phyloP scores from a whole-genome alignment of 2,888 invertebrate species.

The Cephus runcator region DNA sequence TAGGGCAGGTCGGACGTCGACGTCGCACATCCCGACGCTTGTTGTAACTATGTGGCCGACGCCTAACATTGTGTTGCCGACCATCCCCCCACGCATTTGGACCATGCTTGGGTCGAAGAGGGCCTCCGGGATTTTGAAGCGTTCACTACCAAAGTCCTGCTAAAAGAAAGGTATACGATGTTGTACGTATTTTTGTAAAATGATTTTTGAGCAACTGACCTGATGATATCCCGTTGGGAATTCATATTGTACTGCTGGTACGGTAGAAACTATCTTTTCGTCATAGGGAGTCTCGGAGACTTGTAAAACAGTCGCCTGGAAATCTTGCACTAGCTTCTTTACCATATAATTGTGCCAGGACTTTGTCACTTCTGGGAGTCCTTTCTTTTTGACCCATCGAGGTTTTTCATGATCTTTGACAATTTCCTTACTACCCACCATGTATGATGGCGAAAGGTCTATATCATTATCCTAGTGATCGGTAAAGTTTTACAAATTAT shows the following conservation, averaged over 20 bases:
- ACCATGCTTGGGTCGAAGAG: constrained; percentile 85
- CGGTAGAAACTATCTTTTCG: constrained; percentile 83
- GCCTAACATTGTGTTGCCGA: constrained; percentile 84
- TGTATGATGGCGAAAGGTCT: constrained; percentile 82
- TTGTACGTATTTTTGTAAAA: neutral
- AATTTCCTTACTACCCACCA: constrained; percentile 83
- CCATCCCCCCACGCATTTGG: constrained; percentile 66
- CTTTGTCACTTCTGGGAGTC: constrained; percentile 82
- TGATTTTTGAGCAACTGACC: constrained; percentile 39
- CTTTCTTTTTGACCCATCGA: constrained; percentile 80
- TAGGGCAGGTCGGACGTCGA: constrained; percentile 94
- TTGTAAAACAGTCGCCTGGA: constrained; percentile 76
- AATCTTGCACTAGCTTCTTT: constrained; percentile 83
- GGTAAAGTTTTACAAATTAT: neutral
- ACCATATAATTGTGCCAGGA: constrained; percentile 98
- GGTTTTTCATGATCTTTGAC: constrained; percentile 91
- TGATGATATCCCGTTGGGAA: constrained; percentile 98
- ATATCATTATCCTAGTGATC: constrained; percentile 70
- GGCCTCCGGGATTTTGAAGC: constrained; percentile 94
- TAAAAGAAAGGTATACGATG: neutral
- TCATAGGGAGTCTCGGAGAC: constrained; percentile 93
- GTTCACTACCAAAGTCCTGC: constrained; percentile 89
- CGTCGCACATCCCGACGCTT: constrained; percentile 96
- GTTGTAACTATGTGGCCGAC: constrained; percentile 88
- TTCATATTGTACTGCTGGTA: constrained; percentile 95